Evolutionary conservation across 2,113 vertebrate species (phyloP).

Genomic region (Ophiodon elongatus): DNA sequence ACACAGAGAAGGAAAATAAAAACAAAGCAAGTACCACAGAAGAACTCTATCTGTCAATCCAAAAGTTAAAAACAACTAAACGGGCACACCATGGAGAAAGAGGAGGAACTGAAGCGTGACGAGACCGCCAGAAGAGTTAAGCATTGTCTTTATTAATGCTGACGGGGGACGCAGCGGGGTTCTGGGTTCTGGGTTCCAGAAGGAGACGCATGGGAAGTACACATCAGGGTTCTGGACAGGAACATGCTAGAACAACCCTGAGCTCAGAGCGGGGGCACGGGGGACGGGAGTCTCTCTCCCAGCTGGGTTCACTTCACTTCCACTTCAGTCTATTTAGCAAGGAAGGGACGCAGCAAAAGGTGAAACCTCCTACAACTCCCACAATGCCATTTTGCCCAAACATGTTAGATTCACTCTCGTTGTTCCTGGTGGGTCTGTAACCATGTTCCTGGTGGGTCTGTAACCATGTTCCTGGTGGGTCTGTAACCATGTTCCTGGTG

Average conservation of each 20-base stretch:
- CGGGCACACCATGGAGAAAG: slow-evolving; percentile 42
- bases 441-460: neutral
- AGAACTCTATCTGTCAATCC: slow-evolving; percentile 60
- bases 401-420: neutral
- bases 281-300: neutral
- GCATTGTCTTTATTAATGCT: slow-evolving; percentile 33
- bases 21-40: slow-evolving; percentile 58
- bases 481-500: neutral
- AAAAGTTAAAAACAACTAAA: slow-evolving; percentile 16
- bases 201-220: slow-evolving; percentile 3
- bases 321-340: neutral
- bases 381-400: neutral
- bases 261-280: slow-evolving; percentile 19
- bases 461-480: neutral
- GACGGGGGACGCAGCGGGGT: slow-evolving; percentile 47
- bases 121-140: slow-evolving; percentile 41
- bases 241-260: slow-evolving; percentile 58
- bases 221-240: slow-evolving; percentile 16
- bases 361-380: neutral
- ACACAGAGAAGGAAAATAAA: slow-evolving; percentile 52
- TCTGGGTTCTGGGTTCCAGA: neutral
- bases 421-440: neutral
- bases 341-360: neutral
- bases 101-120: slow-evolving; percentile 24
- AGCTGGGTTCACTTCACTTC: slow-evolving; percentile 45